Evolutionary conservation across 2,797 vertebrate species (phyloP), one percentile per base, ranked within the genome.

Genomic region (Gallinago stenura): DNA sequence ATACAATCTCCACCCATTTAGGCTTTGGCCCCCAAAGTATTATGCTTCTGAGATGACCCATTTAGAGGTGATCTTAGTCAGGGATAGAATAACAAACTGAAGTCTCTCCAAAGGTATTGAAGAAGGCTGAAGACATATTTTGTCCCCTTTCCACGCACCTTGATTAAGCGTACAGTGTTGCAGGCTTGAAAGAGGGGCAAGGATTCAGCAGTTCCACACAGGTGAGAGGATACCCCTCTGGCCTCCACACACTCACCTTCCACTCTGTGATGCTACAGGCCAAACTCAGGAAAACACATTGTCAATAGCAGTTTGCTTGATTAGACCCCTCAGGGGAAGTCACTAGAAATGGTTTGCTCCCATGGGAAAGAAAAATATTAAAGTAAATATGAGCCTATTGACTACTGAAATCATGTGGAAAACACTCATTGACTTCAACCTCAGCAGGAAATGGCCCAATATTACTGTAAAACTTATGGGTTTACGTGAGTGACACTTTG

Each of bases 1-100:
- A 4, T 35, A 35, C 4, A 39, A 18, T 24, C 11, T 82, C 21
- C 2, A 43, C 9, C 2, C 1, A 0, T 54, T 53, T 28, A 28
- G 2, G 0, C 5, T 28, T 0, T 14, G 16, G 1, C 4, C 2
- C 41, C 25, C 10, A 72, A 75, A 31, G 3, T 9, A 30, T 33
- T 22, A 35, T 0, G 0, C 24, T 39, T 77, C 45, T 0, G 0
- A 60, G 17, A 39, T 2, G 0, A 1, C 7, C 2, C 2, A 33
- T 79, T 53, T 33, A 84, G 18, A 56, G 3, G 1, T 6, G 13
- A 21, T 31, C 10, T 37, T 58, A 10, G 6, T 33, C 39, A 58
- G 11, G 7, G 1, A 18, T 35, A 5, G 9, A 62, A 26, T 66
- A 30, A 43, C 9, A 37, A 41, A 16, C 18, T 50, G 28, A 54